Evolutionary conservation across 2,797 vertebrate species (phyloP), one percentile per base, ranked within the genome.

Genomic region (Euthynnus affinis): DNA sequence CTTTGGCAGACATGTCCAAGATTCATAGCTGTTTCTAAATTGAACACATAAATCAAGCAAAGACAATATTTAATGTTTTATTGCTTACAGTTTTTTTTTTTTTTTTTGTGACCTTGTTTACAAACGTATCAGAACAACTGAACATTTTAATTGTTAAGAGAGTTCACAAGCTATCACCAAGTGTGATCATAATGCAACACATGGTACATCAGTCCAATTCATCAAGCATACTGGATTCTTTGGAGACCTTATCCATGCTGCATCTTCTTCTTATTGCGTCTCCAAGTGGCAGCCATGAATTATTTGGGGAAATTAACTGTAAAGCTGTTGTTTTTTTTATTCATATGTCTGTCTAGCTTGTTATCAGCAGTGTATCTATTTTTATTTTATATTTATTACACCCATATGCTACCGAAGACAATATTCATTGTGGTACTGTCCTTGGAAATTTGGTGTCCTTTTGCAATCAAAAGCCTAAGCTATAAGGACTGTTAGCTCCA

Each of bases 381-480:
- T 15, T 78, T 14, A 18, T 71, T 77, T 79, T n/a, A 44, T 58
- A 57, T 76, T 51, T 64, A 57, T 53, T 10, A 68, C 74, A 63
- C 6, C 23, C 18, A 42, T 27, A 12, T 9, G 13, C n/a, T 71
- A 15, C 55, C 67, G 74, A 29, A 65, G 58, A 71, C 14, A 37
- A 46, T 55, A 29, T 40, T 4, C 13, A 27, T 1, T 15, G 5
- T 52, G 9, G 4, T 15, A 44, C 40, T 62, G 42, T 60, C 29
- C 65, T 58, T 75, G 67, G 13, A 78, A 56, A 57, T 27, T 8
- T 12, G 17, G 9, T 37, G 60, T 68, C 42, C 42, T 40, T 64
- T 58, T 71, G 40, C 29, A 49, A 5, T 18, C 29, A 73, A 9
- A 69, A 62, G 23, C 69, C 6, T 49, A 18, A 25, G 2, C 25